Conservation (phyloP, 1,140 invertebrate species). For the Anadara kagoshimensis region DNA sequence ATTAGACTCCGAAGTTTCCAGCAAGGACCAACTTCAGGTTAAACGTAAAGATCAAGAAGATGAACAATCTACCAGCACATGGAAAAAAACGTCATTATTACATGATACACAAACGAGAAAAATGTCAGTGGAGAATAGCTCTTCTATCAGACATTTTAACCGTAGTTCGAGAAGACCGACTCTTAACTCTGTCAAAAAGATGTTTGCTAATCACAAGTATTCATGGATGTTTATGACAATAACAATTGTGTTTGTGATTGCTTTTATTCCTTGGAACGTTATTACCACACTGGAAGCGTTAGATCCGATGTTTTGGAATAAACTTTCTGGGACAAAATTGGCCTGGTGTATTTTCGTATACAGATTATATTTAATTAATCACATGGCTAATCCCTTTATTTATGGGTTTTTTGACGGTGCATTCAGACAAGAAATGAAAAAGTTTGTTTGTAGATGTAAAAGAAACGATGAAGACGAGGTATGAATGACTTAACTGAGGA, state of each 20-base stretch:
- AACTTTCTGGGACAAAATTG: neutral
- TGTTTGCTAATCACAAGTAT: neutral
- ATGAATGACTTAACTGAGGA: too few relatives aligned
- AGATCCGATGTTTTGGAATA: neutral
- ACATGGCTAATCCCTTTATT: conserved; percentile 23
- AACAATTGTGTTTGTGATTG: neutral
- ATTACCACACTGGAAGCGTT: neutral
- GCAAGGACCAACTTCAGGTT: too few relatives aligned
- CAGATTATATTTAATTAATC: conserved; percentile 19
- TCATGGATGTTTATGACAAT: neutral
- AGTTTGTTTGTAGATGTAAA: neutral
- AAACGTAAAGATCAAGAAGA: neutral
- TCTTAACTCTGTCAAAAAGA: neutral
- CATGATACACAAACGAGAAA: neutral
- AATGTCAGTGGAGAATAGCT: neutral
- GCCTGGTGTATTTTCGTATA: conserved; percentile 4
- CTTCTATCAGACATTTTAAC: neutral
- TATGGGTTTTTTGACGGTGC: conserved; percentile 15
- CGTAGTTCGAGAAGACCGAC: neutral
- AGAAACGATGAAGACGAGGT: too few relatives aligned
- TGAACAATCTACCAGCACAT: neutral
- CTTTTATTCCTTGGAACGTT: neutral
- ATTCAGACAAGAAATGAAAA: conserved; percentile 10
- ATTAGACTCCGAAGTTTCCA: too few relatives aligned
- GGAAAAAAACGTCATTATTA: neutral